Conservation (phyloP, 2,888 invertebrate species). For the Calephelis perditalis region DNA sequence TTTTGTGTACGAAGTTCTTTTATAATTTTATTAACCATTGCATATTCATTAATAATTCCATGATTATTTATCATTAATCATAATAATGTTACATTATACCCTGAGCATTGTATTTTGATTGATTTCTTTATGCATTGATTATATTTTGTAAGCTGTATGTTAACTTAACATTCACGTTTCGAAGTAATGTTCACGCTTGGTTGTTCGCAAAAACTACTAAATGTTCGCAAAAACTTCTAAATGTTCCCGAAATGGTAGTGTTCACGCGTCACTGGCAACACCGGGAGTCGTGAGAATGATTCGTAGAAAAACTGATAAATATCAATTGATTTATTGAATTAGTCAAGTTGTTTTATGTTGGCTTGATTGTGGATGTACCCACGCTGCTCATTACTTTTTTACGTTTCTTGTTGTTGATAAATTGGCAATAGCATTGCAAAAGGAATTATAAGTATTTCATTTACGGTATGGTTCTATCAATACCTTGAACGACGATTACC, state of each 20-base stretch:
- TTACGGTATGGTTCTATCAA: conserved; percentile 6
- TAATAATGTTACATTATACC: too few species aligned
- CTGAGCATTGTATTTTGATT: too few species aligned
- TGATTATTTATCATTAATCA: too few species aligned
- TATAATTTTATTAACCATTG: too few species aligned
- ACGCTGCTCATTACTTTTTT: conserved; percentile 4
- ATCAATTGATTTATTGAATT: conserved; percentile 17
- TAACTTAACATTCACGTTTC: neutral
- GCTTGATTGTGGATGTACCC: conserved; percentile 2
- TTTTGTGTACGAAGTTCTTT: too few species aligned
- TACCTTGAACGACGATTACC: neutral
- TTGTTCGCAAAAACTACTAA: conserved; percentile 12
- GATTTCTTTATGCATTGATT: too few species aligned
- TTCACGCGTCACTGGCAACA: conserved; percentile 18
- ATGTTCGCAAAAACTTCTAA: conserved; percentile 13
- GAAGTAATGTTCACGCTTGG: neutral
- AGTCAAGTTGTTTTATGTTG: conserved; percentile 11
- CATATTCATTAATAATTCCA: too few species aligned
- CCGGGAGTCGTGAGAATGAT: conserved; percentile 12
- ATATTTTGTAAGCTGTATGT: too few species aligned
- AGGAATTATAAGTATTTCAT: neutral
- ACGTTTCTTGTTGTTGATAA: neutral
- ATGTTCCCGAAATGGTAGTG: conserved; percentile 17
- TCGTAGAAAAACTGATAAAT: conserved; percentile 13
- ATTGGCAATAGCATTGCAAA: conserved; percentile 3